Percentiles rank a stretch among this genome's conserved stretches.
phyloP scores from a whole-genome alignment of 2,797 vertebrate species.

The Arctocebus calabarensis region DNA sequence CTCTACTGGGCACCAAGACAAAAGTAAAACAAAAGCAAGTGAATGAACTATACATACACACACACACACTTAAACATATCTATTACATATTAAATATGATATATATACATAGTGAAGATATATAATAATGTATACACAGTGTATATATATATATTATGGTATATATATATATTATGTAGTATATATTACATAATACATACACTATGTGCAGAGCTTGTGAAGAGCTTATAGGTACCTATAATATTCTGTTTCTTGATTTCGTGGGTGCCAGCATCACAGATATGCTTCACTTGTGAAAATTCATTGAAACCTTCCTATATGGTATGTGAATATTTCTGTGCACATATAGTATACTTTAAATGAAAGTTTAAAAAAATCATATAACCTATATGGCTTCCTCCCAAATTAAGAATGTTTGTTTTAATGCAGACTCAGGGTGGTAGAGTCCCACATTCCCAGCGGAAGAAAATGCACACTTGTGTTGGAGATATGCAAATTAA shows the following conservation, averaged over 20 bases:
- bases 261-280: background rate
- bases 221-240: background rate
- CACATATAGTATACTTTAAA: background rate
- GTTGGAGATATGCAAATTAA: slow-evolving; percentile 44
- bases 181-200: too few relatives aligned
- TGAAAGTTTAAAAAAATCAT: background rate
- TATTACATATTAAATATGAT: too few relatives aligned
- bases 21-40: background rate
- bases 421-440: background rate
- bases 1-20: background rate
- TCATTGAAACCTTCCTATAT: background rate
- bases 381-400: background rate
- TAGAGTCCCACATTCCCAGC: background rate
- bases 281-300: background rate
- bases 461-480: background rate
- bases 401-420: background rate
- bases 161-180: too few relatives aligned
- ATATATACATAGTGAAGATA: too few relatives aligned
- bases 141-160: too few relatives aligned
- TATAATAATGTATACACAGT: too few relatives aligned
- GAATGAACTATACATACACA: background rate
- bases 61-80: background rate
- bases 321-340: background rate
- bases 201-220: background rate
- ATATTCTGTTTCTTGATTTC: background rate